Conservation (phyloP, 2,888 invertebrate species). For the Cynaeus angustus region DNA sequence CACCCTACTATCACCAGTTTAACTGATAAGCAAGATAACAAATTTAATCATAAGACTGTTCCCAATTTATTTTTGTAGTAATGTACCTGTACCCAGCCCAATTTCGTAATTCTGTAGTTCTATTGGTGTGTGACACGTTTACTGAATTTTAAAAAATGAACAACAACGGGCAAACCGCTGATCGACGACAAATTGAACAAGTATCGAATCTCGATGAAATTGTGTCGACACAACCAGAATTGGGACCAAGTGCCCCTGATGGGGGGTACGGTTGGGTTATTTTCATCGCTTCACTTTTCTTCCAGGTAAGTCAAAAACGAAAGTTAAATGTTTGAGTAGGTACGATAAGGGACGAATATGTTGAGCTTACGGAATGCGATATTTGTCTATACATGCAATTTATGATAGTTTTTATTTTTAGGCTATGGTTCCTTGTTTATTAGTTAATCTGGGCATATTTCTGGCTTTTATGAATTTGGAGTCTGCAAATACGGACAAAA, state of each 20-base stretch:
- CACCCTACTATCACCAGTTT: constrained; percentile 17
- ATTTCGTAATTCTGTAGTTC: not conserved
- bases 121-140: not conserved
- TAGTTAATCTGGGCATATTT: constrained; percentile 75
- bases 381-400: too few relatives aligned
- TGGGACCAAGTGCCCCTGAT: constrained; percentile 79
- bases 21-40: constrained; percentile 42
- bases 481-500: constrained; percentile 65
- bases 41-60: constrained; percentile 24
- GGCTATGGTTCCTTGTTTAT: constrained; percentile 75
- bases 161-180: constrained; percentile 6
- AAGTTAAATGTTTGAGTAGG: not conserved
- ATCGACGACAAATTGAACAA: constrained; percentile 39
- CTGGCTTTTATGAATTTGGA: constrained; percentile 74
- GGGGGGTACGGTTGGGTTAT: constrained; percentile 82
- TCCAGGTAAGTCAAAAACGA: constrained; percentile 72
- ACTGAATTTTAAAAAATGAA: constrained; percentile 22
- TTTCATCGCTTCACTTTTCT: constrained; percentile 75
- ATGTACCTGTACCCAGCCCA: constrained; percentile 24
- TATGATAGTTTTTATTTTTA: constrained; percentile 68
- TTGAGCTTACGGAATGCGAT: too few relatives aligned
- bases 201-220: constrained; percentile 73
- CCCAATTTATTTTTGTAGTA: constrained; percentile 8
- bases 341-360: too few relatives aligned
- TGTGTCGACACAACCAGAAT: constrained; percentile 78